Percentiles rank a stretch among this genome's conserved stretches.
These are phyloP conservation scores for Brachionichthys hirsutus DNA, from an alignment of 2,113 vertebrate genomes.

Conservation along the genomic window DNA sequence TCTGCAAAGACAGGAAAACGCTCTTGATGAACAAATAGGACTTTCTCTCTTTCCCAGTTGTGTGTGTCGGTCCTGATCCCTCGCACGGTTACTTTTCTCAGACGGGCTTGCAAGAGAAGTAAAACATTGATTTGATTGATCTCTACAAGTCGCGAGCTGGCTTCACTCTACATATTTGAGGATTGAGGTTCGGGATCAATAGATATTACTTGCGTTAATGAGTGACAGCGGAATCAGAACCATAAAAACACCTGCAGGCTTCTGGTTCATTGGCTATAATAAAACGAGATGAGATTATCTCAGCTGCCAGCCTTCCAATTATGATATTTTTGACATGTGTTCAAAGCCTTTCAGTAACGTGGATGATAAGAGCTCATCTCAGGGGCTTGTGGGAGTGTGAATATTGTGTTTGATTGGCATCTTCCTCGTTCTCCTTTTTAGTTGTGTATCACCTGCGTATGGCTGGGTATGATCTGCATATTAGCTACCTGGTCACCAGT, in stretches of 20 bases:
- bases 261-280: neutral
- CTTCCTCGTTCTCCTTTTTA: too few relatives aligned
- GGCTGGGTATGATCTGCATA: too few relatives aligned
- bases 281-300: neutral
- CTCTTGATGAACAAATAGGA: conserved; percentile 41
- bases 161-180: too few relatives aligned
- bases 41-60: conserved; percentile 29
- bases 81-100: too few relatives aligned
- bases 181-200: too few relatives aligned
- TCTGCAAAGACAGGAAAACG: conserved; percentile 39
- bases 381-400: neutral
- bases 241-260: neutral
- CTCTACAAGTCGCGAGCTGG: too few relatives aligned
- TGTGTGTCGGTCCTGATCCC: neutral
- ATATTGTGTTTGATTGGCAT: neutral
- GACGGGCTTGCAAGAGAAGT: too few relatives aligned
- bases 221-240: too few relatives aligned
- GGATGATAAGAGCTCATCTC: neutral
- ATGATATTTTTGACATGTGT: neutral
- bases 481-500: too few relatives aligned
- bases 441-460: too few relatives aligned
- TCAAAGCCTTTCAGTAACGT: neutral
- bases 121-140: too few relatives aligned
- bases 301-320: neutral
- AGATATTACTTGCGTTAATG: too few relatives aligned